Conservation (phyloP, 2,797 vertebrate genomes). For the Esox lucius region DNA sequence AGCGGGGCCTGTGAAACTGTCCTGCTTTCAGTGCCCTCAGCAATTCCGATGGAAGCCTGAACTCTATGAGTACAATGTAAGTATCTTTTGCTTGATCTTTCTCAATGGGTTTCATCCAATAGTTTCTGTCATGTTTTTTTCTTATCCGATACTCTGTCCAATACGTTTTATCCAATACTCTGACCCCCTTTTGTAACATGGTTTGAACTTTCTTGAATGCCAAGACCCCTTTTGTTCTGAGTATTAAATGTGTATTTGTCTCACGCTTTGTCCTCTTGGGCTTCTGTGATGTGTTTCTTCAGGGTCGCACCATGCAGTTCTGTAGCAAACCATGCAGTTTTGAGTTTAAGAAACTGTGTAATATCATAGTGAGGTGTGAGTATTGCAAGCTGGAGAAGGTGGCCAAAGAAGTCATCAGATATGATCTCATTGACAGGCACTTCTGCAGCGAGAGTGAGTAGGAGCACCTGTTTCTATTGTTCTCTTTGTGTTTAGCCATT, state of each 20-base stretch:
- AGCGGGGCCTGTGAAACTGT: conserved; percentile 71
- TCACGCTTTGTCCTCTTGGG: neutral
- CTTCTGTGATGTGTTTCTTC: conserved; percentile 5
- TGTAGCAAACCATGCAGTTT: conserved; percentile 68
- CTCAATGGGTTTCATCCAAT: neutral
- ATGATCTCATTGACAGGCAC: conserved; percentile 61
- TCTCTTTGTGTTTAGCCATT: conserved; percentile 3
- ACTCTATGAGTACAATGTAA: conserved; percentile 89
- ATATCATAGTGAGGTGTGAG: conserved; percentile 62
- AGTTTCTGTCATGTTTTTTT: neutral
- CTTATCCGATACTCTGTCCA: neutral
- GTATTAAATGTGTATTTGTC: neutral
- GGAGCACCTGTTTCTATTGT: neutral
- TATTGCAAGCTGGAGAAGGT: conserved; percentile 71
- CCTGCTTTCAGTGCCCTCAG: conserved; percentile 89
- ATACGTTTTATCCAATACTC: too few relatives aligned
- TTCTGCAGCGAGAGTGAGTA: conserved; percentile 75
- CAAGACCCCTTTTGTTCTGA: neutral
- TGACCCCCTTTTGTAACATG: neutral
- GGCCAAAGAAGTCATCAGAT: conserved; percentile 63
- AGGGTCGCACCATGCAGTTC: conserved; percentile 71
- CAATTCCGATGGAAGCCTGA: conserved; percentile 87
- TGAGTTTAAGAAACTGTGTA: conserved; percentile 67
- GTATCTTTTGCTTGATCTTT: neutral
- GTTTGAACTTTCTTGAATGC: neutral